Percentiles rank a stretch among this genome's conserved stretches.
These are phyloP conservation scores for Hemibagrus guttatus DNA, from an alignment of 2,797 vertebrate species.

Conservation along the genomic window DNA sequence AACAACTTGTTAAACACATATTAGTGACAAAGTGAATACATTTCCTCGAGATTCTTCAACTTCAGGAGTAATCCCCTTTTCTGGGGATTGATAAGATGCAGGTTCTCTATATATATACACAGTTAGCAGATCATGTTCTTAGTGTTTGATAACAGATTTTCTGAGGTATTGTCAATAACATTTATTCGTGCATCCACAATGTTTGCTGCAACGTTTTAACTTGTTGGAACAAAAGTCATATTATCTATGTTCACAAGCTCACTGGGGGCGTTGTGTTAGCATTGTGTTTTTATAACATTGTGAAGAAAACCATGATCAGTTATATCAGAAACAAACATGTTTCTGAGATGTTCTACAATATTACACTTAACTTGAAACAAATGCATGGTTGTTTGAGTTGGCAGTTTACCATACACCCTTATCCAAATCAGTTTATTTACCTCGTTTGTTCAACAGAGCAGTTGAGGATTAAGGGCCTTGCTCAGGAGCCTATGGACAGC, in stretches of 20 bases:
- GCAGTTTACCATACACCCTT: no score
- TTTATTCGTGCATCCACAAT: neutral
- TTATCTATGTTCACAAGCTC: neutral
- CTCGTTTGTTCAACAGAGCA: no score
- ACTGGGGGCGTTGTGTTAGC: neutral
- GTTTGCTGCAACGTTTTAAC: neutral
- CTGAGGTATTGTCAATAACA: neutral
- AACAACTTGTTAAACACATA: slow-evolving; percentile 47
- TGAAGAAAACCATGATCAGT: neutral
- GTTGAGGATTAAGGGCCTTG: no score
- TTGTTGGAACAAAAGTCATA: neutral
- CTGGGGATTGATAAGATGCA: neutral
- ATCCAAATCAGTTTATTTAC: no score
- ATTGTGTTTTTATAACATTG: neutral
- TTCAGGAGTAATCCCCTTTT: neutral
- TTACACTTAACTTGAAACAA: neutral
- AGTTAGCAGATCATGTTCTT: neutral
- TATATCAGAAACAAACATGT: neutral
- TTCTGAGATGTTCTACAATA: neutral
- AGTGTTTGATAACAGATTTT: neutral
- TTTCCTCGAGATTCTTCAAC: neutral
- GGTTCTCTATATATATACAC: neutral
- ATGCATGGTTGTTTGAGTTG: no score
- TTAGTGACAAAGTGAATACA: slow-evolving; percentile 24
- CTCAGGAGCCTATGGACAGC: no score